Conservation (phyloP, 2,888 invertebrate species). For the Malacosoma neustria region DNA sequence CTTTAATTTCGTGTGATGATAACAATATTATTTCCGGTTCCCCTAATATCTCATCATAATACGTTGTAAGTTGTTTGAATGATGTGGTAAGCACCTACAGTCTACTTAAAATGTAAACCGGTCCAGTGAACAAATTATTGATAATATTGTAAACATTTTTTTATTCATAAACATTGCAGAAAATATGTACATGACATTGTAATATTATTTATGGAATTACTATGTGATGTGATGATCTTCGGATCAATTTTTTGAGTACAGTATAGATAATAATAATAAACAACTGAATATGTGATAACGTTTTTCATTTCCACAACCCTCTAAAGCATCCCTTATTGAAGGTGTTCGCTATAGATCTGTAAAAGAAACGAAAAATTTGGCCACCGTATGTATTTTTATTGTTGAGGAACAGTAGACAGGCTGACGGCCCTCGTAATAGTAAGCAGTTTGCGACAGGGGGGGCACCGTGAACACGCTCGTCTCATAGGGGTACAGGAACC, state of each 20-base stretch:
- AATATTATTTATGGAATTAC: constrained; percentile 78
- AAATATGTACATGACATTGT: constrained; percentile 76
- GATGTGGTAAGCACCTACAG: constrained; percentile 62
- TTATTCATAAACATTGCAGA: constrained; percentile 72
- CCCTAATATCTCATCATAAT: constrained; percentile 68
- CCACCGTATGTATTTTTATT: too few species aligned
- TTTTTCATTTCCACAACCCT: constrained; percentile 35
- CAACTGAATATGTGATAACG: constrained; percentile 78
- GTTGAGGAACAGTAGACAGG: too few species aligned
- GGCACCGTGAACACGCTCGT: too few species aligned
- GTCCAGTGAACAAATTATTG: constrained; percentile 74
- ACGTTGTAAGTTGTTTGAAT: constrained; percentile 70
- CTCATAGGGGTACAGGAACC: too few species aligned
- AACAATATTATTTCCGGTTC: too few species aligned
- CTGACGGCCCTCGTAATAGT: too few species aligned
- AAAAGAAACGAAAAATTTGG: too few species aligned
- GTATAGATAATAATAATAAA: constrained; percentile 85
- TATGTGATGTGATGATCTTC: constrained; percentile 83
- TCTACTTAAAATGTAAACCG: constrained; percentile 67
- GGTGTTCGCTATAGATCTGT: too few species aligned
- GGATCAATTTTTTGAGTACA: constrained; percentile 85
- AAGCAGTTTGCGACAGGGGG: too few species aligned
- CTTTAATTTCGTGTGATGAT: too few species aligned
- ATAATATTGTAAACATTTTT: constrained; percentile 74
- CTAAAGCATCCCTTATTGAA: neutral